Evolutionary conservation across 2,888 invertebrate species (phyloP), one percentile per base, ranked within the genome.

Genomic region (Lycia hirtaria): DNA sequence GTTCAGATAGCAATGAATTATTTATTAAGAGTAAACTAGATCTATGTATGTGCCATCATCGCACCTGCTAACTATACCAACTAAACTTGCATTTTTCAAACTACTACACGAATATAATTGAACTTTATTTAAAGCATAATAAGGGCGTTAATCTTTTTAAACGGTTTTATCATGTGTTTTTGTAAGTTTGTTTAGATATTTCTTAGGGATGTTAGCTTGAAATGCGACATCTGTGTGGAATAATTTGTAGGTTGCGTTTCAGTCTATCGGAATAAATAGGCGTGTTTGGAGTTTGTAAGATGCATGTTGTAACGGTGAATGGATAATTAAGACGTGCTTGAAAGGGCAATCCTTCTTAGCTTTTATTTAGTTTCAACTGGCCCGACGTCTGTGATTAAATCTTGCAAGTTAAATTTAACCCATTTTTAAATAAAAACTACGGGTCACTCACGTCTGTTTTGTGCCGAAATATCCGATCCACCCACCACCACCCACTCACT

Each of bases 21-120:
- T 56, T 56, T 56, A 56, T 44, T 50, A 56, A 10, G 14, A 45
- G 44, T 45, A 44, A 56, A 50, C 44, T 43, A 44, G 37, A 50
- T 50, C 44, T 49, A 49, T 56, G 49, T 49, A 49, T 56, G 49
- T 44, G 49, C 37, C 43, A 43, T 48, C 24, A 32, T 50, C 50
- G 9, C 56, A 56, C 56, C 56, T 50, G 56, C 49, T 15, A 5
- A 44, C 12, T 3, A 30, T 4, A 32, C 38, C 30, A 35, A 14
- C 4, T n/a, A 3, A 1, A 35, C 19, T 9, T 44, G 1, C 52
- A n/a, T 37, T 2, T 38, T 0, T 22, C 15, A 24, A 41, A 32
- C 24, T 32, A 22, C 15, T 4, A 20, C 2, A 38, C 20, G 1
- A 0, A 5, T 7, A 37, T 26, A 17, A 12, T 17, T 17, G 12